A percentile compares a stretch with the other conserved stretches of the same genome.
These are phyloP conservation scores for Rhamphomyia laevipes DNA, from an alignment of 2,888 invertebrate genomes.

Conservation along the genomic window DNA sequence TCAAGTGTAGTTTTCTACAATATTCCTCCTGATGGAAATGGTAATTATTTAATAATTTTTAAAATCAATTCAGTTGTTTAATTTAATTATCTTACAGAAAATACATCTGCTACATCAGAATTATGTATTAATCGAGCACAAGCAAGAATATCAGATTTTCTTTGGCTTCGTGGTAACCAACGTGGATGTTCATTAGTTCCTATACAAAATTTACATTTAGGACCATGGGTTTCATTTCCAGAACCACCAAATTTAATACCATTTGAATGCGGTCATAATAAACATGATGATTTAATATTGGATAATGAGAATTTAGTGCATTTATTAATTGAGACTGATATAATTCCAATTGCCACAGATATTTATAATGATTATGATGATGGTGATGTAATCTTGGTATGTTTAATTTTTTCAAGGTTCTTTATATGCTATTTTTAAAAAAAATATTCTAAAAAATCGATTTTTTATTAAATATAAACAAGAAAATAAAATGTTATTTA, in stretches of 20 bases:
- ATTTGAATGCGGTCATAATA: slow-evolving; percentile 24
- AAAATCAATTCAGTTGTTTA: neutral
- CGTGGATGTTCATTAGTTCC: slow-evolving; percentile 36
- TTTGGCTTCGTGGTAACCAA: slow-evolving; percentile 32
- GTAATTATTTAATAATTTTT: slow-evolving; percentile 17
- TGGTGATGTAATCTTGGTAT: slow-evolving; percentile 23
- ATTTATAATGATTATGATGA: slow-evolving; percentile 8
- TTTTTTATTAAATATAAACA: too few species aligned
- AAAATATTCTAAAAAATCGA: too few species aligned
- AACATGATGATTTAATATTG: slow-evolving; percentile 14
- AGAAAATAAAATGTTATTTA: too few species aligned
- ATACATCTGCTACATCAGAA: slow-evolving; percentile 31
- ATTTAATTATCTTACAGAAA: slow-evolving; percentile 21
- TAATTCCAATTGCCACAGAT: slow-evolving; percentile 19
- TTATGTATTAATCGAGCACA: slow-evolving; percentile 31
- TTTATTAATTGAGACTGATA: slow-evolving; percentile 32
- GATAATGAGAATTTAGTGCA: slow-evolving; percentile 22
- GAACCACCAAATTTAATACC: slow-evolving; percentile 35
- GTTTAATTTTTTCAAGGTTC: neutral
- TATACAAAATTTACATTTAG: slow-evolving; percentile 38
- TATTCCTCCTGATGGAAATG: slow-evolving; percentile 39
- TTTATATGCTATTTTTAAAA: too few species aligned
- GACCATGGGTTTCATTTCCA: slow-evolving; percentile 42
- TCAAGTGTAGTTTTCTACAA: slow-evolving; percentile 50
- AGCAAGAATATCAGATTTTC: slow-evolving; percentile 34